These are phyloP conservation scores for Drosophila ambigua DNA, from an alignment of 1,140 invertebrate species.

Conservation along the genomic window DNA sequence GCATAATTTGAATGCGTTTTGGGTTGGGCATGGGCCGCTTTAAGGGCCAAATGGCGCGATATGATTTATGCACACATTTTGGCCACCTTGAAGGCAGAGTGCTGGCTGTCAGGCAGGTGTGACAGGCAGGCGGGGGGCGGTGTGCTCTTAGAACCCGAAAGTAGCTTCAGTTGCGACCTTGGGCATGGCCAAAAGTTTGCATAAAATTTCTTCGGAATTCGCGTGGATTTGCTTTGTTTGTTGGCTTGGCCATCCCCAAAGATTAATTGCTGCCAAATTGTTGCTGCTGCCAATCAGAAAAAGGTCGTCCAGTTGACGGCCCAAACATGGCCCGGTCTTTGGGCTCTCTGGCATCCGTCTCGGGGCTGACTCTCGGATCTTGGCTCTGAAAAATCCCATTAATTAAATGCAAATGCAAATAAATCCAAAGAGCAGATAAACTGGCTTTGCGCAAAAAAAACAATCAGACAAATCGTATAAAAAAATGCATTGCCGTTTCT, in stretches of 20 bases:
- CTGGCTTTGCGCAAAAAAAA: conserved; percentile 19
- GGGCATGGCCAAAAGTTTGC: conserved; percentile 38
- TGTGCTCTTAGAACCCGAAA: conserved; percentile 53
- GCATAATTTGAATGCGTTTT: conserved; percentile 79
- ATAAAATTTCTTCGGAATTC: conserved; percentile 36
- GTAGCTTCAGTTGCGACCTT: conserved; percentile 34
- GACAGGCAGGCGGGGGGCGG: neutral
- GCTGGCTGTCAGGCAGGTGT: neutral
- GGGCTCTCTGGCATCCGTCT: neutral
- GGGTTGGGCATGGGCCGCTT: conserved; percentile 53
- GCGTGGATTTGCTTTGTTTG: conserved; percentile 15
- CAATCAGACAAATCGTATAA: conserved; percentile 31
- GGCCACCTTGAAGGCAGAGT: conserved; percentile 52
- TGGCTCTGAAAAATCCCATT: conserved; percentile 48
- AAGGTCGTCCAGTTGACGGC: conserved; percentile 76
- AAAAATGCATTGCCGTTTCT: conserved; percentile 70
- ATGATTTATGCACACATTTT: conserved; percentile 62
- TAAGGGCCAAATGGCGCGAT: conserved; percentile 41
- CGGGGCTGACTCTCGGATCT: conserved; percentile 5
- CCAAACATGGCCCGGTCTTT: conserved; percentile 52
- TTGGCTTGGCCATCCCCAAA: conserved; percentile 24
- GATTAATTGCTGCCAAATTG: conserved; percentile 74
- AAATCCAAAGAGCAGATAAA: conserved; percentile 60
- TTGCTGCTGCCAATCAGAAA: conserved; percentile 78
- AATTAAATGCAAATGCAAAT: conserved; percentile 79